A percentile compares a stretch with the other conserved stretches of the same genome.
These are phyloP conservation scores for Ferdinandea cuprea DNA, from an alignment of 2,888 invertebrate genomes.

Conservation along the genomic window DNA sequence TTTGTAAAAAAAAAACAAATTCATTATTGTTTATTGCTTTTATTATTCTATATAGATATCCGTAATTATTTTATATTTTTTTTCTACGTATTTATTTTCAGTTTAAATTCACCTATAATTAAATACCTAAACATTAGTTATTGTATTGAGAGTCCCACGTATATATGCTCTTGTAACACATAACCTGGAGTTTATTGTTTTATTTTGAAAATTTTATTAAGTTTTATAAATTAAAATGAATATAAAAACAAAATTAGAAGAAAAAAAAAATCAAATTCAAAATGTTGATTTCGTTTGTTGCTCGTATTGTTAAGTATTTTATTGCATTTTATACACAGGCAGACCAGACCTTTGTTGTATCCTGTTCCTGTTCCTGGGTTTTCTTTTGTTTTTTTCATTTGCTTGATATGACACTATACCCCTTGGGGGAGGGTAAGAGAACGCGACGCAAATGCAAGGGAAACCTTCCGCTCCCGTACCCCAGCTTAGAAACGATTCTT, in stretches of 20 bases:
- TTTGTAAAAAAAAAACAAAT: conserved; percentile 66
- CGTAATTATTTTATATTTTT: conserved; percentile 33
- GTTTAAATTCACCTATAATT: conserved; percentile 70
- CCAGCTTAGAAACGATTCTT: conserved; percentile 70
- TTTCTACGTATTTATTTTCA: conserved; percentile 35
- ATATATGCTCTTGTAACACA: conserved; percentile 40
- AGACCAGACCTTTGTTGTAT: conserved; percentile 1
- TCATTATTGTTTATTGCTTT: conserved; percentile 48
- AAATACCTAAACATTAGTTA: conserved; percentile 72
- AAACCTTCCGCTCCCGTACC: no score
- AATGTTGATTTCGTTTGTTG: conserved; percentile 5
- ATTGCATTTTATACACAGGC: not conserved
- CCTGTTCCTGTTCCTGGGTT: not conserved
- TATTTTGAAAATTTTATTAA: conserved; percentile 10
- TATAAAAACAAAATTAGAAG: not conserved
- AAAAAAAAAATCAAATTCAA: conserved; percentile 4
- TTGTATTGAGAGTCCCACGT: conserved; percentile 72
- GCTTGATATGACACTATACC: conserved; percentile 48
- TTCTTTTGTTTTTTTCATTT: conserved; percentile 31
- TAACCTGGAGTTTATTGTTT: conserved; percentile 36
- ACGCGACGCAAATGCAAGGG: conserved; percentile 15
- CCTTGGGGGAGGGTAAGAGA: not conserved
- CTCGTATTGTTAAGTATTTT: conserved; percentile 38
- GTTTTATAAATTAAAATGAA: conserved; percentile 18
- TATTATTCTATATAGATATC: conserved; percentile 29